Base-by-base conservation (phyloP, 2,797 vertebrate species). In the Spinus pinus region DNA sequence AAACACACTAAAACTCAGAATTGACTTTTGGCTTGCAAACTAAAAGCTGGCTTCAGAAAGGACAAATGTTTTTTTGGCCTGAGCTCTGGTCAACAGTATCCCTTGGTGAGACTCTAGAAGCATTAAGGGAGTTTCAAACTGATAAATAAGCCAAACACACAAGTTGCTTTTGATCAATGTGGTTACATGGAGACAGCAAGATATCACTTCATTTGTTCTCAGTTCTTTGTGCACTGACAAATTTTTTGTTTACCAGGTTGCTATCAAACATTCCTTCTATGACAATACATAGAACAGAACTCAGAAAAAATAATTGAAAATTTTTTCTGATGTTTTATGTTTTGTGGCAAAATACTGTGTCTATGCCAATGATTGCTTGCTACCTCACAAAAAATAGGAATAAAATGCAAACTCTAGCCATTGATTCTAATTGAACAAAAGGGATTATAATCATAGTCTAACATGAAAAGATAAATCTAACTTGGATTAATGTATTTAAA, bases 1-100 rank as follows among this genome's bases (percentile, higher is more conserved):
- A 90, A 81, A 83, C 37, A 81, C 42, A 83, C 57, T 88, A 80
- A 93, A 94, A 93, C 37, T 83, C 77, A 88, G 83, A 93, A 54
- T 3, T 75, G 24, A 80, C 44, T 90, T 90, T 67, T 94, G 92
- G 90, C 86, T 92, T 88, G 30, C 65, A 81, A 83, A 72, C 41
- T 57, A 90, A 90, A 78, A 67, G 25, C 80, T 93, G 50, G 57
- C 39, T 94, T 86, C 51, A 80, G 64, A 95, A 87, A 73, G 65
- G 65, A 88, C 37, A 71, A 82, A 88, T 61, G 3, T 27, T 54
- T 89, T 92, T 81, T 94, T 87, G 80, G 46, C 77, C 83, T 74
- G 24, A 86, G 39, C 88, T 92, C 88, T 72, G 37, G 72, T 87
- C 85, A 95, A 81, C 37, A 77, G 33, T 93, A 66, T 91, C 75